These are phyloP conservation scores for Cloeon dipterum DNA, from an alignment of 2,888 invertebrate genomes.

Conservation along the genomic window DNA sequence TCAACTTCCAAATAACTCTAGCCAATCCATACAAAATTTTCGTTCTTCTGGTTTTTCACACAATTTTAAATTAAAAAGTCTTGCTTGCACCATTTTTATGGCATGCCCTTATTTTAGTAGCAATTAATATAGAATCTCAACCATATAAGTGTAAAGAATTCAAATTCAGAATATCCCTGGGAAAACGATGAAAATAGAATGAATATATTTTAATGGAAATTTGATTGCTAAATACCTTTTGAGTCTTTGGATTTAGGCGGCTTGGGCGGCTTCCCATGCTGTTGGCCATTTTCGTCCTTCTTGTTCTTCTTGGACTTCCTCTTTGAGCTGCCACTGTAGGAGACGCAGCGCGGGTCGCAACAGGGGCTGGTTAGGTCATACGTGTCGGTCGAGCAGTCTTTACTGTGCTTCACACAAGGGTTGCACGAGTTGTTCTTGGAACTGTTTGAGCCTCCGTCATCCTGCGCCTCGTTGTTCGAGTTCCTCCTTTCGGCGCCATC, in stretches of 20 bases:
- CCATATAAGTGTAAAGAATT: too few relatives aligned
- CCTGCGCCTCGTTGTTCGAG: constrained; percentile 3
- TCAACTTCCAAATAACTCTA: too few relatives aligned
- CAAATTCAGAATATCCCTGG: too few relatives aligned
- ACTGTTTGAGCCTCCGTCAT: constrained; percentile 6
- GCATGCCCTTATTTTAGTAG: too few relatives aligned
- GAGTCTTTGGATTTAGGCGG: constrained; percentile 1
- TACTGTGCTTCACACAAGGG: constrained; percentile 37
- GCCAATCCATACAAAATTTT: too few relatives aligned
- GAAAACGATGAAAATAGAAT: too few relatives aligned
- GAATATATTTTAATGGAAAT: not conserved
- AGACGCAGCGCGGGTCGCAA: constrained; percentile 68
- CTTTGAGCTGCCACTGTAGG: constrained; percentile 14
- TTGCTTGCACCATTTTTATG: too few relatives aligned
- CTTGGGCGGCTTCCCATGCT: not conserved
- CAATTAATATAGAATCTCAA: too few relatives aligned
- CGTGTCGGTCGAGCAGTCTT: constrained; percentile 54
- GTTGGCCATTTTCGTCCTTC: constrained; percentile 5
- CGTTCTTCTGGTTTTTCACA: too few relatives aligned
- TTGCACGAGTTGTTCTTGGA: constrained; percentile 41
- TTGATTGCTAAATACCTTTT: constrained; percentile 5
- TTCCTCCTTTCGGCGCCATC: constrained; percentile 3
- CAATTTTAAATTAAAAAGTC: too few relatives aligned
- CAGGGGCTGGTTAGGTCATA: constrained; percentile 72
- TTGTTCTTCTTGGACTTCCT: not conserved